A percentile compares a stretch with the other conserved stretches of the same genome.
phyloP scores from a whole-genome alignment of 2,888 invertebrate species.

The Acleris literana region DNA sequence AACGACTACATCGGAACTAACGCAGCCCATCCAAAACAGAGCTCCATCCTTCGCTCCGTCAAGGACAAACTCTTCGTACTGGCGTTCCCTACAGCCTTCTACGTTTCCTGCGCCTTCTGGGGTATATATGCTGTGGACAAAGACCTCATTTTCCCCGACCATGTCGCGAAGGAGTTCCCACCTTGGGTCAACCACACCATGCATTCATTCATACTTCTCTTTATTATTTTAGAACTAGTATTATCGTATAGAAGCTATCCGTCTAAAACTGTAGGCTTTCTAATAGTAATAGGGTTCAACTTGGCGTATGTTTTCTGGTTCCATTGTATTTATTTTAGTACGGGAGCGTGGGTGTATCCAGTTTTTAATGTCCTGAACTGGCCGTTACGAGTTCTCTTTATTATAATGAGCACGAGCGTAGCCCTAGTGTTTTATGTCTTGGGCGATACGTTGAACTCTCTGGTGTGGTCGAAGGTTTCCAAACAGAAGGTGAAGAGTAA shows the following conservation, averaged over 20 bases:
- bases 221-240: slow-evolving; percentile 20
- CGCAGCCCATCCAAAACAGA: slow-evolving; percentile 19
- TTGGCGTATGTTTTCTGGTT: slow-evolving; percentile 20
- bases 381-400: slow-evolving; percentile 11
- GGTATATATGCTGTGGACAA: slow-evolving; percentile 33
- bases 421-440: slow-evolving; percentile 18
- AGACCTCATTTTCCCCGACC: slow-evolving; percentile 28
- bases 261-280: slow-evolving; percentile 3
- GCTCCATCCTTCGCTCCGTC: slow-evolving; percentile 7
- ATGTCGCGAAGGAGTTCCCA: slow-evolving; percentile 14
- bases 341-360: slow-evolving; percentile 29
- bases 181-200: slow-evolving; percentile 29
- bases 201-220: slow-evolving; percentile 17
- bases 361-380: slow-evolving; percentile 23
- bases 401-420: slow-evolving; percentile 5
- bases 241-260: slow-evolving; percentile 25
- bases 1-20: slow-evolving; percentile 30
- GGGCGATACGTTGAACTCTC: slow-evolving; percentile 25
- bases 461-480: slow-evolving; percentile 23
- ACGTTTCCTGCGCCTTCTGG: slow-evolving; percentile 32
- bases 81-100: slow-evolving; percentile 25
- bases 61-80: slow-evolving; percentile 30
- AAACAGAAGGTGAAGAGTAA: slow-evolving; percentile 28
- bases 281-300: slow-evolving; percentile 13
- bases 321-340: slow-evolving; percentile 21